Percentiles rank a stretch among this genome's conserved stretches.
These are phyloP conservation scores for Enteromius treurensis DNA, from an alignment of 2,797 vertebrate species.

Conservation along the genomic window DNA sequence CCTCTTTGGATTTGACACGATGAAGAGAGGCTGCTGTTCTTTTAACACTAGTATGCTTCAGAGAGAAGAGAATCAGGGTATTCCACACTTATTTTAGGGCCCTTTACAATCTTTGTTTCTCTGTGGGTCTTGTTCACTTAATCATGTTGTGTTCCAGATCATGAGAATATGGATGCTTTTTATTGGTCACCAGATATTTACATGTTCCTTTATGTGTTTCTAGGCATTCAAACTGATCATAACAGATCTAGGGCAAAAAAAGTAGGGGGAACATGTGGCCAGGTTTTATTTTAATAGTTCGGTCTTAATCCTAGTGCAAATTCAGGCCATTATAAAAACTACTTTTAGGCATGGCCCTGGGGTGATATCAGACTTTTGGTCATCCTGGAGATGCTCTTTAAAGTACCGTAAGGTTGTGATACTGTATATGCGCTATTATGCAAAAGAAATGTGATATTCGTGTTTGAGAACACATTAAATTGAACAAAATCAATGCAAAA, in stretches of 20 bases:
- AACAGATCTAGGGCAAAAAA: not conserved
- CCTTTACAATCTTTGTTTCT: constrained; percentile 10
- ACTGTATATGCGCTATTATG: not conserved
- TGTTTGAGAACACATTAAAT: not conserved
- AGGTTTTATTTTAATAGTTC: not conserved
- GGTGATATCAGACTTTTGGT: not conserved
- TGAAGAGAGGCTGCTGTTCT: constrained; percentile 56
- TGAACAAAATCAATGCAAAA: not conserved
- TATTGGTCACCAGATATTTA: not conserved
- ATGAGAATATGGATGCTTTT: not conserved
- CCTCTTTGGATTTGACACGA: constrained; percentile 69
- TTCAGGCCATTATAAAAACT: not conserved
- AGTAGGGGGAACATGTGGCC: not conserved
- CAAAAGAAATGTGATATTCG: not conserved
- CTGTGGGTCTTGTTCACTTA: not conserved
- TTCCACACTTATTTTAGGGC: constrained; percentile 25
- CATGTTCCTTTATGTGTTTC: not conserved
- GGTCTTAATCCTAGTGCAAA: not conserved
- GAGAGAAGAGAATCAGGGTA: constrained; percentile 13
- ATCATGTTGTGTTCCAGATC: not conserved
- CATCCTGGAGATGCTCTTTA: not conserved
- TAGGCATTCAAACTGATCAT: not conserved
- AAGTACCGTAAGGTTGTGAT: not conserved
- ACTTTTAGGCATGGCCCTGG: not conserved
- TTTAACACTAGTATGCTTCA: constrained; percentile 35